Evolutionary conservation across 2,888 invertebrate species (phyloP).

Genomic region (Drosophila ezoana): DNA sequence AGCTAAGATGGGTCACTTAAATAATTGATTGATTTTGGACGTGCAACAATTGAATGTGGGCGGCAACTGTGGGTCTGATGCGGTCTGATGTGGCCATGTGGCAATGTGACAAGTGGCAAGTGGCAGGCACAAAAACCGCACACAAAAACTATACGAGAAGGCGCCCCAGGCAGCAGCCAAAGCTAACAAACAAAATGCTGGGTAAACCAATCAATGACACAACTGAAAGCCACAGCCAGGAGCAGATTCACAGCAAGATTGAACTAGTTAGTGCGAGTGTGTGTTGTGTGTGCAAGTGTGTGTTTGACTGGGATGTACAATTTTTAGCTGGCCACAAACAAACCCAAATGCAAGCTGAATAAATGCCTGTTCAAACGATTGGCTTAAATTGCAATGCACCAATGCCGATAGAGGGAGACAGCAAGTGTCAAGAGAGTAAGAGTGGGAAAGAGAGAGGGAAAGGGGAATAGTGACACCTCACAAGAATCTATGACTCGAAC

Average conservation of each 20-base stretch:
- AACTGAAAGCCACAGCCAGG: constrained; percentile 73
- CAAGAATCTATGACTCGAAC: constrained; percentile 9
- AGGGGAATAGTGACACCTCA: not conserved
- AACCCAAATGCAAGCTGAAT: constrained; percentile 41
- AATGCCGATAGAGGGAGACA: not conserved
- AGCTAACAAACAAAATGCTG: constrained; percentile 72
- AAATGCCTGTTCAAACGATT: constrained; percentile 28
- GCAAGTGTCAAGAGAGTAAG: constrained; percentile 1
- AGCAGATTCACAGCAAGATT: constrained; percentile 35
- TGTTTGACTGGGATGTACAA: constrained; percentile 24
- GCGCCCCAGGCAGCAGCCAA: constrained; percentile 44
- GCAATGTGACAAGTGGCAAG: constrained; percentile 36
- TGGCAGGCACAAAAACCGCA: constrained; percentile 41
- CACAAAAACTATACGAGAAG: constrained; percentile 34
- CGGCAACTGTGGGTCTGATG: constrained; percentile 30
- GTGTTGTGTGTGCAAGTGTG: constrained; percentile 14
- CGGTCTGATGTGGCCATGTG: constrained; percentile 31
- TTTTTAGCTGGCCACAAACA: constrained; percentile 47
- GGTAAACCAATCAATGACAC: constrained; percentile 78
- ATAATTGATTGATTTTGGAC: constrained; percentile 71
- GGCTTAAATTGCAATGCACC: constrained; percentile 37
- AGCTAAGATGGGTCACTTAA: constrained; percentile 54
- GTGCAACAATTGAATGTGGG: constrained; percentile 67
- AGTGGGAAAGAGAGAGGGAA: not conserved
- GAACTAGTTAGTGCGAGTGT: constrained; percentile 18